phyloP scores from a whole-genome alignment of 2,797 vertebrate species.

The Ctenopoma kingsleyae region DNA sequence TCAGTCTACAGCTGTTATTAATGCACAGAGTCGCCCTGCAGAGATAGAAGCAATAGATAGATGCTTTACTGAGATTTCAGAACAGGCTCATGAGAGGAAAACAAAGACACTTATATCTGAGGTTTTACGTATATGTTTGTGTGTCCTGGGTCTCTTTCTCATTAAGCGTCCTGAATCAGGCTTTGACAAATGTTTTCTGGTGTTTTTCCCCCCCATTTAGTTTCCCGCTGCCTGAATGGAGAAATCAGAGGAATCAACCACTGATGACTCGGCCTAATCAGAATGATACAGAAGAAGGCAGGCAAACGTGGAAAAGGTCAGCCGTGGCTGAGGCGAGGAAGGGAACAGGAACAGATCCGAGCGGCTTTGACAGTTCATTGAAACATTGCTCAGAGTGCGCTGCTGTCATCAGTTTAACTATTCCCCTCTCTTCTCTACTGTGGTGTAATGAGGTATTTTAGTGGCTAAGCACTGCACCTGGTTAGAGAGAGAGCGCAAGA shows the following conservation, averaged over 20 bases:
- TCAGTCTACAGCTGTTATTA: no score
- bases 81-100: no score
- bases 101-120: no score
- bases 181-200: conserved; percentile 39
- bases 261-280: conserved; percentile 62
- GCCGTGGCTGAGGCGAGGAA: conserved; percentile 22
- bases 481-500: conserved; percentile 17
- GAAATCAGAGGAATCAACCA: conserved; percentile 37
- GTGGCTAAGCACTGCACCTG: conserved; percentile 46
- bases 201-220: conserved; percentile 13
- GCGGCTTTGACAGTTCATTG: conserved; percentile 71
- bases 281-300: conserved; percentile 56
- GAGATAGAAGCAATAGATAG: neutral
- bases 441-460: conserved; percentile 49
- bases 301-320: conserved; percentile 80
- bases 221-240: conserved; percentile 9
- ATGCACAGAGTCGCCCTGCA: no score
- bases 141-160: conserved; percentile 57
- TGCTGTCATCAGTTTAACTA: conserved; percentile 76
- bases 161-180: conserved; percentile 64
- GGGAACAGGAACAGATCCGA: conserved; percentile 45
- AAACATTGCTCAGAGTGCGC: conserved; percentile 72
- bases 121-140: conserved; percentile 10
- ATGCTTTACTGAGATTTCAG: no score
- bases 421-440: conserved; percentile 31